phyloP scores from a whole-genome alignment of 2,797 vertebrate genomes.

The Malacoraja senta region DNA sequence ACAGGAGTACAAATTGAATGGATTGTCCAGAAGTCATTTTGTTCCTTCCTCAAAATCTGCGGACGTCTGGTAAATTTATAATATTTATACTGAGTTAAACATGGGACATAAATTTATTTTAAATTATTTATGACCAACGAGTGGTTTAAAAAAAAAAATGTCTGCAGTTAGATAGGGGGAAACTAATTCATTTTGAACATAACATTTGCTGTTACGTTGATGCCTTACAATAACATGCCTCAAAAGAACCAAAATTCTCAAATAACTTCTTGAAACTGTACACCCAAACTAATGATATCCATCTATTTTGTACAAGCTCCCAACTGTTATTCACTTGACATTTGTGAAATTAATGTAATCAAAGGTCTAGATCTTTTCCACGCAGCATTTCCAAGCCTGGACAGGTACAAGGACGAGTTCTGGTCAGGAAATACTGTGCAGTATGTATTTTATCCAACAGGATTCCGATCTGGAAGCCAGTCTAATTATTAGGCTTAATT shows the following conservation, averaged over 20 bases:
- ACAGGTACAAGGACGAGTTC: background rate
- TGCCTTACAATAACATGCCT: background rate
- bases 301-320: background rate
- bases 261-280: background rate
- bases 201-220: background rate
- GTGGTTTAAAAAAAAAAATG: background rate
- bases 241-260: background rate
- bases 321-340: background rate
- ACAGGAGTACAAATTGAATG: background rate
- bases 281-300: background rate
- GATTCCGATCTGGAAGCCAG: background rate
- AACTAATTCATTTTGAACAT: background rate
- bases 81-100: background rate
- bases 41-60: background rate
- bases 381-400: background rate
- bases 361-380: background rate
- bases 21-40: background rate
- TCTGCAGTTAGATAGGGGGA: background rate
- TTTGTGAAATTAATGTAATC: background rate
- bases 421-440: background rate
- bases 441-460: background rate
- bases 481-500: no score
- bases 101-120: background rate
- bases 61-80: background rate
- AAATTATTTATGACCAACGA: background rate